A percentile compares a stretch with the other conserved stretches of the same genome.
Evolutionary conservation across 2,797 vertebrate species (phyloP).

Genomic region (Agapornis canus): DNA sequence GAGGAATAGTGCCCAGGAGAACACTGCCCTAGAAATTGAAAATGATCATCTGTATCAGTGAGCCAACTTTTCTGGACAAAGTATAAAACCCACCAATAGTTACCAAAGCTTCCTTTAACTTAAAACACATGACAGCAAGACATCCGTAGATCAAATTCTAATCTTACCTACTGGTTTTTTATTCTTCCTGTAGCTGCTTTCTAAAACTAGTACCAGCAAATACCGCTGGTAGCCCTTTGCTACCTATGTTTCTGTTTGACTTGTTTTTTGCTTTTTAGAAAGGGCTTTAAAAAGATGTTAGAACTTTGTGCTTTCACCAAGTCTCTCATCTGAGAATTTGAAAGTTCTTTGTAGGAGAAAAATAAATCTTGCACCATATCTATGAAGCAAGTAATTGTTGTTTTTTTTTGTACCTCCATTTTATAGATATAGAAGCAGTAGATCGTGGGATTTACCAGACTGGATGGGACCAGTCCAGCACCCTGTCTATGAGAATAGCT

Average conservation of each 20-base stretch:
- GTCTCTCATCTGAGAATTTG: not conserved
- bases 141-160: not conserved
- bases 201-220: not conserved
- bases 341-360: not conserved
- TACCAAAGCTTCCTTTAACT: not conserved
- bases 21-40: conserved; percentile 87
- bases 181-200: not conserved
- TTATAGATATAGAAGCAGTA: not conserved
- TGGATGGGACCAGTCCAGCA: not conserved
- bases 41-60: not conserved
- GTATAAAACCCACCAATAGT: not conserved
- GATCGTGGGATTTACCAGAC: not conserved
- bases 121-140: not conserved
- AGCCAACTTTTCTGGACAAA: not conserved
- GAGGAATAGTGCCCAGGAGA: conserved; percentile 87
- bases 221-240: not conserved
- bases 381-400: not conserved
- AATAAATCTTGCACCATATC: not conserved
- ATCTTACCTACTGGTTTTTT: not conserved
- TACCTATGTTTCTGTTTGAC: not conserved
- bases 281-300: not conserved
- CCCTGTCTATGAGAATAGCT: not conserved
- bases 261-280: not conserved
- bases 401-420: not conserved
- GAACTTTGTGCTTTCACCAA: not conserved